Percentiles rank a stretch among this genome's conserved stretches.
Conservation (phyloP, 2,113 vertebrate genomes). For the Apodemus sylvaticus region DNA sequence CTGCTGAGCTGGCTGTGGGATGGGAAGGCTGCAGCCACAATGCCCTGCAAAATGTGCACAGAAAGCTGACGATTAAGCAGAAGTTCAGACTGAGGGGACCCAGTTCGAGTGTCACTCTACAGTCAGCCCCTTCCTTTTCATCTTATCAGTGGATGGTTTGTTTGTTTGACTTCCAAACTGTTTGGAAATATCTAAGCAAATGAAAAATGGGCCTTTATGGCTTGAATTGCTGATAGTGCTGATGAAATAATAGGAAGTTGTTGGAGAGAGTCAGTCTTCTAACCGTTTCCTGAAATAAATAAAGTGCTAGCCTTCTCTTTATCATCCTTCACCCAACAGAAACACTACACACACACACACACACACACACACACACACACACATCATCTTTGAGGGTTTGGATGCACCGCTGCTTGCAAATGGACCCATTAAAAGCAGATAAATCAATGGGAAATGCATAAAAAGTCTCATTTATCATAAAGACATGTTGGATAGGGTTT, state of each 20-base stretch:
- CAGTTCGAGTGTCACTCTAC: not conserved
- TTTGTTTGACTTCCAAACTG: not conserved
- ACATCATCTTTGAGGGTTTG: not conserved
- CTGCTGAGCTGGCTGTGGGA: conserved; percentile 22
- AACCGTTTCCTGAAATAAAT: conserved; percentile 30
- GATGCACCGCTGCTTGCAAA: conserved; percentile 9
- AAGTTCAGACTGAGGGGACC: not conserved
- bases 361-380: not conserved
- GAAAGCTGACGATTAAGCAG: not conserved
- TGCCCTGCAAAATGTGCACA: not conserved
- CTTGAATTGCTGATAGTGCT: not conserved
- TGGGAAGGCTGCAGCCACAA: not conserved
- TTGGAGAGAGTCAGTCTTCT: not conserved
- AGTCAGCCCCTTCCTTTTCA: not conserved
- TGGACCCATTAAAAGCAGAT: conserved; percentile 75
- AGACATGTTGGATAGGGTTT: conserved; percentile 63
- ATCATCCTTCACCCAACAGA: not conserved
- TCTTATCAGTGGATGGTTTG: not conserved
- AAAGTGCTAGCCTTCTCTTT: not conserved
- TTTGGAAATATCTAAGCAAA: conserved; percentile 46
- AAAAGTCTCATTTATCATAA: conserved; percentile 80
- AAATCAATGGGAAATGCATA: conserved; percentile 73
- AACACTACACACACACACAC: not conserved
- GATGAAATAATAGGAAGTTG: conserved; percentile 10
- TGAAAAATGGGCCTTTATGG: conserved; percentile 3